Conservation (phyloP, 2,797 vertebrate genomes). For the Pseudomugil tenellus region DNA sequence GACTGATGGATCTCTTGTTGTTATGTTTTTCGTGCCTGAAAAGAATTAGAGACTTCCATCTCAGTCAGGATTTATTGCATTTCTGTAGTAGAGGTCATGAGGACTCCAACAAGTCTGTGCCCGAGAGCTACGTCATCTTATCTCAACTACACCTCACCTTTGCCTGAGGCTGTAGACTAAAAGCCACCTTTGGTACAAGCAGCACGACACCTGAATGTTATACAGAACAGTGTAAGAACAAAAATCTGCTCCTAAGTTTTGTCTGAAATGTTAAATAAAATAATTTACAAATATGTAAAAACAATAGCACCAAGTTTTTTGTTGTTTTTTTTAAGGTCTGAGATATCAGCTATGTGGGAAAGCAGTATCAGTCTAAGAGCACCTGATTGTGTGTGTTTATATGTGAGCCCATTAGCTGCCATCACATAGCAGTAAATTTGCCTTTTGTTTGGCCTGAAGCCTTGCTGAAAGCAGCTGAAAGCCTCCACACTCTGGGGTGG, state of each 20-base stretch:
- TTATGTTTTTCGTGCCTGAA: neutral
- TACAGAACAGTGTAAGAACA: neutral
- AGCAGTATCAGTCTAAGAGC: neutral
- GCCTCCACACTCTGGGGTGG: neutral
- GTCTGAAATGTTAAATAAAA: too few species aligned
- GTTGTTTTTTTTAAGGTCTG: neutral
- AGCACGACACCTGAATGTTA: neutral
- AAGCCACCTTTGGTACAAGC: neutral
- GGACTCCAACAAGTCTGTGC: neutral
- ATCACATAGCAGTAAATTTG: constrained; percentile 19
- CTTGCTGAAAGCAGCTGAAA: constrained; percentile 34
- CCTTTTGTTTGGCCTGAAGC: constrained; percentile 51
- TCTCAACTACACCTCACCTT: neutral
- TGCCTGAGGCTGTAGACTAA: neutral
- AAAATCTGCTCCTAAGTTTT: neutral
- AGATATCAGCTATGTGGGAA: neutral
- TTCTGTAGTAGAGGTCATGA: neutral
- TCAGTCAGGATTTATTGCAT: neutral
- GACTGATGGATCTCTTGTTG: neutral
- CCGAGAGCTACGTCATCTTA: neutral
- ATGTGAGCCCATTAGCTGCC: constrained; percentile 45
- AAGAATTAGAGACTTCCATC: neutral
- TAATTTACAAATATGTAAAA: neutral
- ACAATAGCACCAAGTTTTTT: neutral
- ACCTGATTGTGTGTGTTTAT: constrained; percentile 3